Percentiles rank a stretch among this genome's conserved stretches.
These are phyloP conservation scores for Lochmaea capreae DNA, from an alignment of 2,888 invertebrate species.

Conservation along the genomic window DNA sequence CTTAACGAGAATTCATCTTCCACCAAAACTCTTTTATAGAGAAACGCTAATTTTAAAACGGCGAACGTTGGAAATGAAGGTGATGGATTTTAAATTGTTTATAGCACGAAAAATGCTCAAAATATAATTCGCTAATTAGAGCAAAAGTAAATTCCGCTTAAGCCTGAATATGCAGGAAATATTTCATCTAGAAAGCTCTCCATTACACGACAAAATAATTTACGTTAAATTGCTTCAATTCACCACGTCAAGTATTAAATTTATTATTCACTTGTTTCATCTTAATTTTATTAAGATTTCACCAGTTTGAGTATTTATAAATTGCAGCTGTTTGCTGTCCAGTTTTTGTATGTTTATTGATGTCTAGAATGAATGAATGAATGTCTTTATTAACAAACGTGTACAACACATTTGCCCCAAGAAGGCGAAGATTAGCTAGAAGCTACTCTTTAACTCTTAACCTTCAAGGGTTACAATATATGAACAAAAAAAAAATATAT, in stretches of 20 bases:
- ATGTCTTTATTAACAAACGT: too few relatives aligned
- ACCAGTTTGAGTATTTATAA: not conserved
- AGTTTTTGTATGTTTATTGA: too few relatives aligned
- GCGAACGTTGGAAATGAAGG: not conserved
- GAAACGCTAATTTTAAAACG: not conserved
- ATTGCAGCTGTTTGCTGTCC: not conserved
- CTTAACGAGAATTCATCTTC: too few relatives aligned
- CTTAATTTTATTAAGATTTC: not conserved
- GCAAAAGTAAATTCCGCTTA: not conserved
- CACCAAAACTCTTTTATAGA: not conserved
- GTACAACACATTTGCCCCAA: too few relatives aligned
- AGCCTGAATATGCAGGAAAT: not conserved
- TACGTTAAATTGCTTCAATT: not conserved
- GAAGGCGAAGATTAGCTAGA: too few relatives aligned
- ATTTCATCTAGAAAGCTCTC: not conserved
- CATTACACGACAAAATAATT: not conserved
- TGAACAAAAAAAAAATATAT: too few relatives aligned
- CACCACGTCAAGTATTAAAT: not conserved
- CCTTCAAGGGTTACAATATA: too few relatives aligned
- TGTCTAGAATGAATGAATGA: too few relatives aligned
- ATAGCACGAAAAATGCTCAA: not conserved
- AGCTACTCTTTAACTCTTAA: too few relatives aligned
- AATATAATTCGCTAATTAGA: not conserved
- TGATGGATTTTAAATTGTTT: not conserved
- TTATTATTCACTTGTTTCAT: not conserved